Evolutionary conservation across 2,797 vertebrate species (phyloP).

Genomic region (Pogoniulus pusillus): DNA sequence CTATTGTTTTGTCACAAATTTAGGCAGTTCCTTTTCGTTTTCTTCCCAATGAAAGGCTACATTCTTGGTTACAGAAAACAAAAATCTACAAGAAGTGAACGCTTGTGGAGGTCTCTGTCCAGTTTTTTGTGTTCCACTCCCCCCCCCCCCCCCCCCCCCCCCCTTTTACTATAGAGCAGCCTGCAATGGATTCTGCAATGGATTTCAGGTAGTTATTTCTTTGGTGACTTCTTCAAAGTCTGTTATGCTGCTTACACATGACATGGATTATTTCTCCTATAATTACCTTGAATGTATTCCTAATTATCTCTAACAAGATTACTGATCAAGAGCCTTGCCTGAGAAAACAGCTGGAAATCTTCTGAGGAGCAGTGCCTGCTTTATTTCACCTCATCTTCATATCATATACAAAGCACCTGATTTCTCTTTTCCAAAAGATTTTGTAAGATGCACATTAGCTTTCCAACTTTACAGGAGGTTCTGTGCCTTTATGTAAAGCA

Average conservation of each 20-base stretch:
- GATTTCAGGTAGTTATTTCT: constrained; percentile 60
- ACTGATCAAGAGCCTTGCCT: constrained; percentile 20
- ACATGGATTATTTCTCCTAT: constrained; percentile 14
- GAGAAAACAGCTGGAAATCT: constrained; percentile 31
- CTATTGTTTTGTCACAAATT: not conserved
- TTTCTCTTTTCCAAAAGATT: not conserved
- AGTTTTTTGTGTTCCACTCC: not conserved
- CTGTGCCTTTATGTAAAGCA: not conserved
- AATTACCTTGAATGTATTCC: constrained; percentile 43
- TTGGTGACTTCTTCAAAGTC: constrained; percentile 7
- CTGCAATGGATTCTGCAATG: constrained; percentile 58
- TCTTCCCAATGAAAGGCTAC: constrained; percentile 1
- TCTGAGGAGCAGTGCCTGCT: not conserved
- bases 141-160: no score
- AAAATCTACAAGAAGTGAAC: not conserved
- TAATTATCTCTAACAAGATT: constrained; percentile 13
- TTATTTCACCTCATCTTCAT: not conserved
- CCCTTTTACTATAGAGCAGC: not conserved
- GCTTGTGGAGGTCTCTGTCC: not conserved
- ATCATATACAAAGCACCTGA: not conserved
- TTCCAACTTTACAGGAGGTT: not conserved
- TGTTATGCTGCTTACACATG: not conserved
- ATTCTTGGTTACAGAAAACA: not conserved
- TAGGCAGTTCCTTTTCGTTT: not conserved
- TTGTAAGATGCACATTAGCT: not conserved